A percentile compares a stretch with the other conserved stretches of the same genome.
These are phyloP conservation scores for Drosophila obscura DNA, from an alignment of 1,140 invertebrate species.

Conservation along the genomic window DNA sequence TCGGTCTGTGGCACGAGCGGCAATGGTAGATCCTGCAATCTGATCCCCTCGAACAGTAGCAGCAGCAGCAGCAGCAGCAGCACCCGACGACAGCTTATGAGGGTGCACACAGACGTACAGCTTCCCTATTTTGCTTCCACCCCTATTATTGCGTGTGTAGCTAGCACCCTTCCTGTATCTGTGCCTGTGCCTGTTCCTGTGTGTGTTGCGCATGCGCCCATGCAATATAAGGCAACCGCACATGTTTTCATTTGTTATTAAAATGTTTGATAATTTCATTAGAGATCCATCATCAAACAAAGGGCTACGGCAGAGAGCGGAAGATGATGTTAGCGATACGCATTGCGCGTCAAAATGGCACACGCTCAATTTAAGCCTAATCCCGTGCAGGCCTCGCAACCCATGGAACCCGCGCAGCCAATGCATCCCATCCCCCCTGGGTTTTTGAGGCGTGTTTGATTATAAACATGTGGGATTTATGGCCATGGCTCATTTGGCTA, in stretches of 20 bases:
- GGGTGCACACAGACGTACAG: slow-evolving; percentile 7
- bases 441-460: slow-evolving; percentile 64
- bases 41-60: slow-evolving; percentile 49
- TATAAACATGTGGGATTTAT: slow-evolving; percentile 83
- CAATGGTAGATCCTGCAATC: slow-evolving; percentile 35
- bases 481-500: slow-evolving; percentile 59
- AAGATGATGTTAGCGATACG: slow-evolving; percentile 50
- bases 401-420: slow-evolving; percentile 2
- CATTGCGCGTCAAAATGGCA: slow-evolving; percentile 45
- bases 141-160: background rate
- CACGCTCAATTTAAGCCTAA: slow-evolving; percentile 83
- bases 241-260: slow-evolving; percentile 84
- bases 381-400: slow-evolving; percentile 31
- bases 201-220: slow-evolving; percentile 60
- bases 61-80: slow-evolving; percentile 11
- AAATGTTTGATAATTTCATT: slow-evolving; percentile 84
- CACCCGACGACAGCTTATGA: slow-evolving; percentile 35
- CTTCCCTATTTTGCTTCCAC: slow-evolving; percentile 14
- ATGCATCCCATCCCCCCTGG: background rate
- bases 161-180: slow-evolving; percentile 22
- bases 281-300: slow-evolving; percentile 72
- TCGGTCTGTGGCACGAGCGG: slow-evolving; percentile 56
- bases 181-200: slow-evolving; percentile 32
- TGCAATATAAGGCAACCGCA: slow-evolving; percentile 80
- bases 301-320: slow-evolving; percentile 15